Base-by-base conservation (phyloP, 2,888 invertebrate species). In the Hipparchia sbordonii region DNA sequence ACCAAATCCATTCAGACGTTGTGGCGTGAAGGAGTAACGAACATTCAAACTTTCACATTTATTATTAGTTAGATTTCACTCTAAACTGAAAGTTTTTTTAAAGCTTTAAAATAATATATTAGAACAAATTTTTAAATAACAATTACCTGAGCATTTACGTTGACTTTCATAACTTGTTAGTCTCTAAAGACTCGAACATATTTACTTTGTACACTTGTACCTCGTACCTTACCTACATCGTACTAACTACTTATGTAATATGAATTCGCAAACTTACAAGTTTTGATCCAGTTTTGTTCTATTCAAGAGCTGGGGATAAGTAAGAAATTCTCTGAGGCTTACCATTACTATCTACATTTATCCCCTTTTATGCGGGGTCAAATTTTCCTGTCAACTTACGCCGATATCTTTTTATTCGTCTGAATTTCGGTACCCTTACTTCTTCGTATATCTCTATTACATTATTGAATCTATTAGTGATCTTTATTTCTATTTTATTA, bases 101-200 rank as follows among this genome's bases (percentile, higher is more conserved):
- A 23, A 23, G 23, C 23, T 23, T 23, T 23, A 23, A 23, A 23
- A 23, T 23, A 23, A 23, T 23, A 23, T 13, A 48, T 63, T 23
- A 48, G 13, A 48, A 6, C 23, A 48, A 62, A 33, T 65, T 12
- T 52, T 52, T 52, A 9, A 65, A 65, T 65, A 65, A 1, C 9
- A 54, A 52, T 33, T 33, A 51, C 33, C 23, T 33, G 65, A 52
- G 52, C 65, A 33, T 65, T 52, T 52, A 12, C 7, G 65, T 65
- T 65, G 52, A 65, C 65, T 65, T 33, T 65, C 52, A 6, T 33
- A 65, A 52, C 51, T 65, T 52, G 52, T 52, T 51, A 65, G 65
- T 51, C 33, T 65, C 52, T 65, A 33, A 65, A 65, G 65, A 33
- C 65, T 52, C 2, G 10, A 52, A 33, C 65, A 33, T 65, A 33